phyloP scores from a whole-genome alignment of 2,888 invertebrate species.

The Ernsta delagoae region DNA sequence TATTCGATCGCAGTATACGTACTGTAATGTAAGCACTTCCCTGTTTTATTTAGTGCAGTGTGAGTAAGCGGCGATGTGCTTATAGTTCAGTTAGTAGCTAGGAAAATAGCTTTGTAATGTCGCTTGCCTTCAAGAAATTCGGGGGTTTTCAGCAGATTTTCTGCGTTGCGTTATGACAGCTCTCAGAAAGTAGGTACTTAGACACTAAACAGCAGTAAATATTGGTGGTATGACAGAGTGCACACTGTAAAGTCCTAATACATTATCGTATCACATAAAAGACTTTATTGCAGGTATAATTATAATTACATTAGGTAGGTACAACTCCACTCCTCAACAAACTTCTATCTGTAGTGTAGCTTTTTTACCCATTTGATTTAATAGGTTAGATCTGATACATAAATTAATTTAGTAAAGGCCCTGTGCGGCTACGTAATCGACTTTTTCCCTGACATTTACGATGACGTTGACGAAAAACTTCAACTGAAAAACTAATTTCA shows the following conservation, averaged over 20 bases:
- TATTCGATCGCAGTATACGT: conserved; percentile 6
- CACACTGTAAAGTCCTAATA: too few relatives aligned
- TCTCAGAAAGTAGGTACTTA: not conserved
- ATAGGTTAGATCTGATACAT: not conserved
- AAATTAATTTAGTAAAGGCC: not conserved
- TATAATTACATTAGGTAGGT: too few relatives aligned
- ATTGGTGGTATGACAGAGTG: too few relatives aligned
- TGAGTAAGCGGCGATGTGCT: not conserved
- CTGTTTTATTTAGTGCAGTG: conserved; percentile 1
- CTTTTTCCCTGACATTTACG: conserved; percentile 14
- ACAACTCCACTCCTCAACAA: too few relatives aligned
- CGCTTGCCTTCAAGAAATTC: not conserved
- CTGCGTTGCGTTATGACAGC: not conserved
- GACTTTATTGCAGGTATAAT: too few relatives aligned
- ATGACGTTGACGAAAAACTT: conserved; percentile 4
- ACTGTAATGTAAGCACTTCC: not conserved
- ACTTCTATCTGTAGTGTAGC: too few relatives aligned
- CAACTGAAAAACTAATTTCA: not conserved
- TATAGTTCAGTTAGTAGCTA: not conserved
- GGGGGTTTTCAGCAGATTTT: not conserved
- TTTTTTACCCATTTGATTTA: not conserved
- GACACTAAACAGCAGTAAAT: too few relatives aligned
- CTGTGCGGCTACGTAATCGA: not conserved
- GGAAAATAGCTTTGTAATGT: not conserved
- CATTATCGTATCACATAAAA: too few relatives aligned